Evolutionary conservation across 23 tunicate genomes (phyloP), one percentile per base, ranked within the genome.

Genomic region (Botrylloides violaceus): DNA sequence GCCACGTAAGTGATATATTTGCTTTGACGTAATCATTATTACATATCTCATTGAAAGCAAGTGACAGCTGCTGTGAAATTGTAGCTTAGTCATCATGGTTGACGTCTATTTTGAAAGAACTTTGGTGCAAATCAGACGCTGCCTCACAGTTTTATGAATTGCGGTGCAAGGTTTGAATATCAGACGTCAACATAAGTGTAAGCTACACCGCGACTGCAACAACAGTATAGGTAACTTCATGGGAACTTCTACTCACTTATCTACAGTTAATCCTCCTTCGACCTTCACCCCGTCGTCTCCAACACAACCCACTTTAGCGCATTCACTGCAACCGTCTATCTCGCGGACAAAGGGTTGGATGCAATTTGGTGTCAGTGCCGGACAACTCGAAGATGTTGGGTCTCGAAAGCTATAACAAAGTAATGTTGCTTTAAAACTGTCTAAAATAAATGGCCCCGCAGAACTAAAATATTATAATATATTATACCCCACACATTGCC

Each of bases 321-420:
- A 90, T 39, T 83, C 90, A 25, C 29, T 80, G 48, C 97, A 90
- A 12, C 85, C 90, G 43, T 90, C 97, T 24, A 61, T 34, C 0
- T 65, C 64, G 55, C 81, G 61, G 0, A 84, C 65, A 55, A 72
- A 87, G 6, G 82, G 71, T 50, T 81, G 58, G 28, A 87, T 80
- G 66, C 95, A 87, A 49, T 74, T 34, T 2, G 73, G 65, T 4
- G 85, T 76, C 3, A 80, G 49, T 37, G 77, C 58, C 15, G 86
- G 82, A 49, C 95, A 87, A 15, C 12, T 37, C 9, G 74, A 35
- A 21, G 58, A 19, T 25, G 15, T 60, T 19, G 58, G 26, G 37
- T 68, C 74, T 9, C 37, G 74, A 25, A 0, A 68, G 47, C 74
- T 68, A 26, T 9, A 29, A 65, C 19, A 59, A 59, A 18, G 19